A percentile compares a stretch with the other conserved stretches of the same genome.
phyloP scores from a whole-genome alignment of 2,888 invertebrate species.

The Drosophila testacea region DNA sequence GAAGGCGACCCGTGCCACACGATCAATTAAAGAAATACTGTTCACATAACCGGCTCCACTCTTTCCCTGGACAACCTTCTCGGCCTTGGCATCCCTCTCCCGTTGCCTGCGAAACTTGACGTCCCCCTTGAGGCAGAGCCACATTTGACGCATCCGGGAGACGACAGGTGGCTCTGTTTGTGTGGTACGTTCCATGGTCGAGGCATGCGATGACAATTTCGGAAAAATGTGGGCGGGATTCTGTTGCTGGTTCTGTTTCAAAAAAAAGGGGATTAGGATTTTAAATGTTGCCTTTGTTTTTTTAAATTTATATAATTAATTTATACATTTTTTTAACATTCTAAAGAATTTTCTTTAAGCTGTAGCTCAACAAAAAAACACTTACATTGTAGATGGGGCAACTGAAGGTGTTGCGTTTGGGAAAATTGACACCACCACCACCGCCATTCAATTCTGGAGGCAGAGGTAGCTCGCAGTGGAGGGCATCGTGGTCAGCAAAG shows the following conservation, averaged over 20 bases:
- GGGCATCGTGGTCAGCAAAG: slow-evolving; percentile 55
- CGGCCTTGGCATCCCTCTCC: slow-evolving; percentile 89
- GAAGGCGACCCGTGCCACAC: slow-evolving; percentile 92
- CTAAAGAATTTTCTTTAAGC: no score
- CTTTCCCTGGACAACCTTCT: slow-evolving; percentile 66
- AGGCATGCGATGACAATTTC: slow-evolving; percentile 84
- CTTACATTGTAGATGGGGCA: slow-evolving; percentile 89
- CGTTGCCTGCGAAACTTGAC: slow-evolving; percentile 91
- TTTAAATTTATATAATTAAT: no score
- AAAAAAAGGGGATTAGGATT: background rate
- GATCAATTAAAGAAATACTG: slow-evolving; percentile 94
- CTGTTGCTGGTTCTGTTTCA: slow-evolving; percentile 68
- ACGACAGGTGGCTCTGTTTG: slow-evolving; percentile 91
- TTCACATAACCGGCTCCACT: slow-evolving; percentile 89
- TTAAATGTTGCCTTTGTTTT: no score
- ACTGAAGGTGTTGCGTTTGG: slow-evolving; percentile 87
- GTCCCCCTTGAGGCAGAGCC: slow-evolving; percentile 92
- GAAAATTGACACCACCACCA: slow-evolving; percentile 77
- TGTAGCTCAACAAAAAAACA: background rate
- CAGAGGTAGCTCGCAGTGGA: slow-evolving; percentile 77
- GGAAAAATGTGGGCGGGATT: slow-evolving; percentile 84
- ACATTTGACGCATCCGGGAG: slow-evolving; percentile 92
- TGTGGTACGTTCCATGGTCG: slow-evolving; percentile 93
- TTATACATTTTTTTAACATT: no score
- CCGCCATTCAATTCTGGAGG: slow-evolving; percentile 72